phyloP scores from a whole-genome alignment of 1,140 invertebrate species.

The Medauroidea extradentata region DNA sequence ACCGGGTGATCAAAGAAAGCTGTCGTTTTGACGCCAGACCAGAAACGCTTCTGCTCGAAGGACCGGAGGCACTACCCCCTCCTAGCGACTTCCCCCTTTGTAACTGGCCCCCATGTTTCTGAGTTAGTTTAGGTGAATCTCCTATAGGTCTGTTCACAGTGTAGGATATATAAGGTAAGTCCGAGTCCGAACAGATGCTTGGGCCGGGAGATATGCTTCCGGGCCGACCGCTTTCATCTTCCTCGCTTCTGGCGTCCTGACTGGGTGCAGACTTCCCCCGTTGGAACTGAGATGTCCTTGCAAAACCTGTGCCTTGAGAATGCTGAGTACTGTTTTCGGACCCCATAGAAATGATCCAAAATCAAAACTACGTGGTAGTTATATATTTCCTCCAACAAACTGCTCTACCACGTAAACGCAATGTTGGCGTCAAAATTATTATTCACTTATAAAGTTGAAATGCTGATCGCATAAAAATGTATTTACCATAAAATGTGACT shows the following conservation, averaged over 20 bases:
- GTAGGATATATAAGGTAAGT: slow-evolving; percentile 92
- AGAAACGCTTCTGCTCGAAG: not conserved
- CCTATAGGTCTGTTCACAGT: slow-evolving; percentile 89
- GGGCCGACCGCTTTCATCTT: slow-evolving; percentile 33
- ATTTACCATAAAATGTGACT: not conserved
- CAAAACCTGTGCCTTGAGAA: not conserved
- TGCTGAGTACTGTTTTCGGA: slow-evolving; percentile 9
- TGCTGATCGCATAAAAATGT: not conserved
- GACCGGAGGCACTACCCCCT: slow-evolving; percentile 6
- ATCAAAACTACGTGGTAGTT: no score
- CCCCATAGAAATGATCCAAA: slow-evolving; percentile 5
- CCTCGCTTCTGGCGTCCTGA: not conserved
- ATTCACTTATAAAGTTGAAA: no score
- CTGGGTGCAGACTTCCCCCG: slow-evolving; percentile 2
- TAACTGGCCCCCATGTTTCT: slow-evolving; percentile 49
- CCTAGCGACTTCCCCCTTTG: slow-evolving; percentile 43
- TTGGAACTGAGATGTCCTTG: not conserved
- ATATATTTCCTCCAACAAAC: no score
- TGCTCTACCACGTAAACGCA: no score
- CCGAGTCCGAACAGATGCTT: slow-evolving; percentile 82
- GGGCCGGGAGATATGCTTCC: slow-evolving; percentile 72
- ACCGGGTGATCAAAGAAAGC: not conserved
- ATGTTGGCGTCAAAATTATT: no score
- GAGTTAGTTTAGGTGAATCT: slow-evolving; percentile 71
- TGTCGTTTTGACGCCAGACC: slow-evolving; percentile 8